Conservation (phyloP, 2,113 vertebrate genomes). For the Sylvicapra grimmia region DNA sequence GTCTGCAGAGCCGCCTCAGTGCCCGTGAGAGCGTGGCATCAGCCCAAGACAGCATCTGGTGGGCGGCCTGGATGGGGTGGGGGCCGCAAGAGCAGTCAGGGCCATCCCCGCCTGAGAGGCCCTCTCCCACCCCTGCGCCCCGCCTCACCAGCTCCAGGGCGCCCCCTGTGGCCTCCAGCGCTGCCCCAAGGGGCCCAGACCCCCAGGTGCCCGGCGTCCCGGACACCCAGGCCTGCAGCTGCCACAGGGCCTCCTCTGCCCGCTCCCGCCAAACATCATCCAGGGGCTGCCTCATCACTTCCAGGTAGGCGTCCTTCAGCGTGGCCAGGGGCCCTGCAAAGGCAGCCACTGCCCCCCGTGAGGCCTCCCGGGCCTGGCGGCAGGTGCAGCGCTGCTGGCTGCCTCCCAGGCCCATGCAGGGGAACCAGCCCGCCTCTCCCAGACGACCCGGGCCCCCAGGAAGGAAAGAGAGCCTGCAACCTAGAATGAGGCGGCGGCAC, state of each 20-base stretch:
- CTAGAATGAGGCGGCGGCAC: rapidly evolving
- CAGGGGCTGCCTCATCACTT: conserved; percentile 81
- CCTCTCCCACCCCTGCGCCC: rapidly evolving
- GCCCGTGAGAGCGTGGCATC: conserved; percentile 55
- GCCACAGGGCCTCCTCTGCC: conserved; percentile 70
- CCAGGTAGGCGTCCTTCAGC: conserved; percentile 85
- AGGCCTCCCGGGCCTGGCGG: rapidly evolving
- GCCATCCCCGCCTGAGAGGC: rapidly evolving
- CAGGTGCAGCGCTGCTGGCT: not conserved
- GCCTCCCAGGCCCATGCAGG: not conserved
- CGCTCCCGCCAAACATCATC: conserved; percentile 81
- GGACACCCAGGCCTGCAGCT: conserved; percentile 76
- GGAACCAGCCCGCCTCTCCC: not conserved
- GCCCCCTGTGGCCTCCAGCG: conserved; percentile 60
- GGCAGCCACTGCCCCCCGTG: rapidly evolving
- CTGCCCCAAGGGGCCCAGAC: conserved; percentile 70
- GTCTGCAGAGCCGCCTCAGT: conserved; percentile 66
- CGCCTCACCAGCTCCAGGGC: conserved; percentile 81
- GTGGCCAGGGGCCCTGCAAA: conserved; percentile 84
- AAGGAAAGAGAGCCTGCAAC: rapidly evolving
- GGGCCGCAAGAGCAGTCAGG: rapidly evolving
- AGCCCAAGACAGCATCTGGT: conserved; percentile 74
- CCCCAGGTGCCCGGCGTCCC: conserved; percentile 78
- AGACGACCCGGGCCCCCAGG: too few species aligned
- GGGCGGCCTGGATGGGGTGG: conserved; percentile 68